Conservation (phyloP, 2,113 vertebrate genomes). For the Oncorhynchus kisutch region DNA sequence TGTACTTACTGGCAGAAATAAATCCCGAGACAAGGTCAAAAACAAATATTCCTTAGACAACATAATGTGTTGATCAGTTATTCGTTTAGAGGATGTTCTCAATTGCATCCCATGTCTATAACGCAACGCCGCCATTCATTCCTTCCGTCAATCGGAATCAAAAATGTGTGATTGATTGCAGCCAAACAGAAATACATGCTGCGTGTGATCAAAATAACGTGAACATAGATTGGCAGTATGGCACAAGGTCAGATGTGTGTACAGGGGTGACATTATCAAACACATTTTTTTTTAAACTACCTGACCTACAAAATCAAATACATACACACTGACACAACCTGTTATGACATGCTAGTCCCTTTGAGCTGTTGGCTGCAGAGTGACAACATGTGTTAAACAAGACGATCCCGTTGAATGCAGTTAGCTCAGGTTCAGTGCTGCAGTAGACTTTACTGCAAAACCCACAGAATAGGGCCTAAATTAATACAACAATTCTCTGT, state of each 20-base stretch:
- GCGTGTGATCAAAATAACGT: not conserved
- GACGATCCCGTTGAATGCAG: not conserved
- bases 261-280: not conserved
- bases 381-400: not conserved
- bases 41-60: not conserved
- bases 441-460: conserved; percentile 22
- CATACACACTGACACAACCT: no score
- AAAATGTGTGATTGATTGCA: not conserved
- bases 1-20: not conserved
- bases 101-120: not conserved
- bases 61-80: not conserved
- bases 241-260: not conserved
- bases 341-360: no score
- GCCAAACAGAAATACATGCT: not conserved
- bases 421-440: not conserved
- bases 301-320: no score
- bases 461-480: not conserved
- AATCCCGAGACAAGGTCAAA: not conserved
- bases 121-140: not conserved
- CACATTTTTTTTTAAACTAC: conserved; percentile 24
- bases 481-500: not conserved
- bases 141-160: not conserved
- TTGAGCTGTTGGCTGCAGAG: not conserved
- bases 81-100: not conserved
- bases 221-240: conserved; percentile 16